Evolutionary conservation across 2,113 vertebrate species (phyloP).

Genomic region (western clawed frog (Xenopus tropicalis)): DNA sequence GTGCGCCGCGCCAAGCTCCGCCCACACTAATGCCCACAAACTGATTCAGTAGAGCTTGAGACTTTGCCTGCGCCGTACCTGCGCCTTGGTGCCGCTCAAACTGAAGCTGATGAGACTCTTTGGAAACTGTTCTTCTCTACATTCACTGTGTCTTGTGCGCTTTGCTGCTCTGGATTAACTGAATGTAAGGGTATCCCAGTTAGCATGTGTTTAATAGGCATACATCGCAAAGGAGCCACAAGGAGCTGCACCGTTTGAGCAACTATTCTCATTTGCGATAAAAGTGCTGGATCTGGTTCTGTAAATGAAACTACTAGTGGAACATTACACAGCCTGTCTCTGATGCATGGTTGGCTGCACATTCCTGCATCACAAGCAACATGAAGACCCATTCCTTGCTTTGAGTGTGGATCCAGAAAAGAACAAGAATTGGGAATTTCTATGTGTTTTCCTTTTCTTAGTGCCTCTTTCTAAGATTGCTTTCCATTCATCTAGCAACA

Average conservation of each 20-base stretch:
- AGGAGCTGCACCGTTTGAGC: conserved; percentile 49
- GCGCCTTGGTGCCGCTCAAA: conserved; percentile 20
- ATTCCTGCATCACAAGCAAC: conserved; percentile 40
- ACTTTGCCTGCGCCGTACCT: background rate
- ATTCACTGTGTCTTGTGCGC: conserved; percentile 13
- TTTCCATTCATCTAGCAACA: too few species aligned
- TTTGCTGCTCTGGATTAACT: conserved; percentile 14
- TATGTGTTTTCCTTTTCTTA: conserved; percentile 19
- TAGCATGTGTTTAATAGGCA: conserved; percentile 37
- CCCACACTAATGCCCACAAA: background rate
- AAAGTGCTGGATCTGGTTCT: conserved; percentile 41
- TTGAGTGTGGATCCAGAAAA: conserved; percentile 36
- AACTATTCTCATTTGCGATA: conserved; percentile 16
- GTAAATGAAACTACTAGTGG: conserved; percentile 45
- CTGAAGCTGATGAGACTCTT: conserved; percentile 18
- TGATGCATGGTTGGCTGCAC: conserved; percentile 57
- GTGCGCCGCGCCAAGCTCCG: background rate
- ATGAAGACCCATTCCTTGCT: conserved; percentile 41
- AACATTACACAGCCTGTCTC: conserved; percentile 37
- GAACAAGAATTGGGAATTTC: conserved; percentile 20
- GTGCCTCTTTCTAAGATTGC: background rate
- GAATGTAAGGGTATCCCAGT: background rate
- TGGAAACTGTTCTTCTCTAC: conserved; percentile 19
- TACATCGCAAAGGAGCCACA: conserved; percentile 48
- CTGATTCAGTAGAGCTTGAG: background rate